Evolutionary conservation across 1,140 invertebrate genomes (phyloP).

Genomic region (Idris sp.): DNA sequence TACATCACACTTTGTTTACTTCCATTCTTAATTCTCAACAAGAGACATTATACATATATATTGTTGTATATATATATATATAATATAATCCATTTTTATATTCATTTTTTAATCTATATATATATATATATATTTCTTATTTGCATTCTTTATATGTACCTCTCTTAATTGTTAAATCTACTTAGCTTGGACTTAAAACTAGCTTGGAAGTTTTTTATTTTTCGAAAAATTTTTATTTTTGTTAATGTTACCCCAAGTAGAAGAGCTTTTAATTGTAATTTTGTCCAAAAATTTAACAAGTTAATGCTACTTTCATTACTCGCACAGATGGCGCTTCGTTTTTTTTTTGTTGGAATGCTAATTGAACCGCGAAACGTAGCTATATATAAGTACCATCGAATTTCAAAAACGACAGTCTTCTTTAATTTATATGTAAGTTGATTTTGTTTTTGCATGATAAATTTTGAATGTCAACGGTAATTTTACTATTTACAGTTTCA

Average conservation of each 20-base stretch:
- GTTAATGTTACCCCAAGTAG: conserved; percentile 12
- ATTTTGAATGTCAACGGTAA: no score
- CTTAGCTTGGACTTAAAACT: conserved; percentile 34
- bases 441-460: no score
- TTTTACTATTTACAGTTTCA: no score
- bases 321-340: not conserved
- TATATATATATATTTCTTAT: no score
- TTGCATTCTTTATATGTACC: no score
- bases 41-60: conserved; percentile 43
- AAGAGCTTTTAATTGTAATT: conserved; percentile 14
- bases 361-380: not conserved
- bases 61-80: no score
- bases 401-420: conserved; percentile 11
- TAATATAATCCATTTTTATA: no score
- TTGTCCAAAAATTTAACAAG: conserved; percentile 30
- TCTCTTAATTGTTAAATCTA: no score
- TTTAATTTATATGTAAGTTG: no score
- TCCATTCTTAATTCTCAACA: conserved; percentile 39
- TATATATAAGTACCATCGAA: conserved; percentile 26
- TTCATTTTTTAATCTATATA: no score
- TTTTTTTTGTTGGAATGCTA: conserved; percentile 25
- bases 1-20: conserved; percentile 56
- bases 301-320: conserved; percentile 35
- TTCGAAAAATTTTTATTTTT: not conserved
- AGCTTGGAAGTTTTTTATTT: conserved; percentile 16